Evolutionary conservation across 37 sponge, comb jelly and placozoan genomes (phyloP).

Genomic region (Ianthella basta): DNA sequence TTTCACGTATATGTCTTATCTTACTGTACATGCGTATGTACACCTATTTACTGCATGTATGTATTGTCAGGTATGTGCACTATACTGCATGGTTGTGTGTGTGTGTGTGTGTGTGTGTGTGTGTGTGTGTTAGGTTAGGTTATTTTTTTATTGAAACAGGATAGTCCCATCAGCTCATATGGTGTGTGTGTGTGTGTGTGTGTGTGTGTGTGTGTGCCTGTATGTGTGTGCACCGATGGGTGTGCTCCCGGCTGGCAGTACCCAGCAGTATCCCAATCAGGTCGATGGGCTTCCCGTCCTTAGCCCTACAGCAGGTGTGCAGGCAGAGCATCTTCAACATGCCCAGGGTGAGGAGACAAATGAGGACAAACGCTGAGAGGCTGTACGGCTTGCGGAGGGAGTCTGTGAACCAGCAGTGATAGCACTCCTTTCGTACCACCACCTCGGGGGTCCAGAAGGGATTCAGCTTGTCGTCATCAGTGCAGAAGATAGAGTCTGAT

Average conservation of each 20-base stretch:
- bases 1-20: neutral
- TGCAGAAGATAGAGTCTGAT: slow-evolving; percentile 17
- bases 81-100: neutral
- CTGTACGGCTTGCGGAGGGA: slow-evolving; percentile 63
- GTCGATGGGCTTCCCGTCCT: slow-evolving; percentile 74
- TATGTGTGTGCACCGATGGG: slow-evolving; percentile 42
- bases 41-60: neutral
- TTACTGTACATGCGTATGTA: neutral
- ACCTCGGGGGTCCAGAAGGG: slow-evolving; percentile 47
- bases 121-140: no score
- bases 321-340: slow-evolving; percentile 78
- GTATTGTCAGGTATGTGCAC: neutral
- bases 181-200: neutral
- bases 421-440: slow-evolving; percentile 48
- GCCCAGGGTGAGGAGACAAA: slow-evolving; percentile 61
- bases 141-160: no score
- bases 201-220: neutral
- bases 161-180: neutral
- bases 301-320: slow-evolving; percentile 60
- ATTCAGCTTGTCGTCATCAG: slow-evolving; percentile 32
- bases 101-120: neutral
- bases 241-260: slow-evolving; percentile 64
- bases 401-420: slow-evolving; percentile 80
- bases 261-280: slow-evolving; percentile 71
- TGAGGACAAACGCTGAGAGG: slow-evolving; percentile 32